phyloP scores from a whole-genome alignment of 2,888 invertebrate genomes.

The Amorpha juglandis region DNA sequence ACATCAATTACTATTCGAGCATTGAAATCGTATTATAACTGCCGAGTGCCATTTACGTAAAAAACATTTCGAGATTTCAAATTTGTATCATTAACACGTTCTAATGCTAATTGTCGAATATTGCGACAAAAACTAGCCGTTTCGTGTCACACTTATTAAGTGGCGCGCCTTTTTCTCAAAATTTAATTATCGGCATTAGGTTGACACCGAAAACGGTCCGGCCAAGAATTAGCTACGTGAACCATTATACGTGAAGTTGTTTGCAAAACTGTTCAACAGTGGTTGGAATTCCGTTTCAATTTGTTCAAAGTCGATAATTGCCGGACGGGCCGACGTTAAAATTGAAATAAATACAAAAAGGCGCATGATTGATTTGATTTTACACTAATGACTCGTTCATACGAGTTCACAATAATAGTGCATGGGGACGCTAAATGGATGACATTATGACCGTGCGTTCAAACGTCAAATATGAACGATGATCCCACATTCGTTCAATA shows the following conservation, averaged over 20 bases:
- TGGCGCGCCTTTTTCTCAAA: constrained; percentile 70
- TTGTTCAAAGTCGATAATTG: constrained; percentile 75
- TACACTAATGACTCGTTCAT: constrained; percentile 66
- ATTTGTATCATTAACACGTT: constrained; percentile 77
- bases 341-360: constrained; percentile 53
- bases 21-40: constrained; percentile 40
- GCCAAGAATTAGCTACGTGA: constrained; percentile 58
- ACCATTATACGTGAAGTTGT: constrained; percentile 50
- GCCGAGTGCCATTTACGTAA: constrained; percentile 49
- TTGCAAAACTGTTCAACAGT: constrained; percentile 70
- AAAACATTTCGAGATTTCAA: constrained; percentile 63
- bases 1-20: constrained; percentile 1
- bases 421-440: constrained; percentile 71
- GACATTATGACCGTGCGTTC: constrained; percentile 65
- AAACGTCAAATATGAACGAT: constrained; percentile 76
- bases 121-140: constrained; percentile 65
- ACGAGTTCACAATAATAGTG: constrained; percentile 64
- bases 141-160: constrained; percentile 80
- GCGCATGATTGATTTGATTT: constrained; percentile 68
- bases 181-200: constrained; percentile 80
- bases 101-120: constrained; percentile 72
- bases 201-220: constrained; percentile 69
- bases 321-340: constrained; percentile 45
- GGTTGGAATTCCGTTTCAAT: constrained; percentile 62
- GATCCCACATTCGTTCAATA: constrained; percentile 64